These are phyloP conservation scores for Mohoua ochrocephala DNA, from an alignment of 2,113 vertebrate genomes.

Conservation along the genomic window DNA sequence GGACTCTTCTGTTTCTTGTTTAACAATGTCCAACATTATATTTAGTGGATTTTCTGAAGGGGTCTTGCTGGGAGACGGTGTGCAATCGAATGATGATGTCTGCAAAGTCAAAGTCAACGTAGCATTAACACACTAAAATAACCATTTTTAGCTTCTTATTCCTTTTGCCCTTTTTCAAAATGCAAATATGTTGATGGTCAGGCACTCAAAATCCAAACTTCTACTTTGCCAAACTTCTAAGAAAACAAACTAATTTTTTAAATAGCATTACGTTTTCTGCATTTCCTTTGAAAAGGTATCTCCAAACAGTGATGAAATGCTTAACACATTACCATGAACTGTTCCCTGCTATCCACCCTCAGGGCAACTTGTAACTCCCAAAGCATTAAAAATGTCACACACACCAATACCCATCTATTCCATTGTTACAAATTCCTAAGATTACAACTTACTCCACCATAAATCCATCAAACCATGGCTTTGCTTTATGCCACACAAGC, in stretches of 20 bases:
- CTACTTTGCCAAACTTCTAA: not conserved
- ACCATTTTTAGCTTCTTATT: not conserved
- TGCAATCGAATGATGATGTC: conserved; percentile 90
- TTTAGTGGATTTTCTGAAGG: conserved; percentile 89
- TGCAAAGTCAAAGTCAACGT: conserved; percentile 48
- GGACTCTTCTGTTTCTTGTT: conserved; percentile 79
- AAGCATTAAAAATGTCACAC: not conserved
- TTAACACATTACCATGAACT: not conserved
- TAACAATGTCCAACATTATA: conserved; percentile 82
- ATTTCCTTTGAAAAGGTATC: not conserved
- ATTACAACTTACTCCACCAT: not conserved
- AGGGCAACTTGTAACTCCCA: not conserved
- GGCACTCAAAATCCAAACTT: not conserved
- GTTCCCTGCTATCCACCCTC: not conserved
- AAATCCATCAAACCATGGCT: not conserved
- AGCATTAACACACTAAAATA: not conserved
- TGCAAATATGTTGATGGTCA: rapidly evolving
- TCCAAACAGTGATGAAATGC: not conserved
- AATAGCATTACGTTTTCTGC: not conserved
- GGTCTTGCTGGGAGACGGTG: conserved; percentile 91
- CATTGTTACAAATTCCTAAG: not conserved
- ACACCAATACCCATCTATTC: not conserved
- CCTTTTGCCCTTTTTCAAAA: not conserved
- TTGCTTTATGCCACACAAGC: not conserved
- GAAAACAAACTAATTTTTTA: not conserved